Percentiles rank a stretch among this genome's conserved stretches.
These are phyloP conservation scores for Cephus sareptanus DNA, from an alignment of 2,888 invertebrate species.

Conservation along the genomic window DNA sequence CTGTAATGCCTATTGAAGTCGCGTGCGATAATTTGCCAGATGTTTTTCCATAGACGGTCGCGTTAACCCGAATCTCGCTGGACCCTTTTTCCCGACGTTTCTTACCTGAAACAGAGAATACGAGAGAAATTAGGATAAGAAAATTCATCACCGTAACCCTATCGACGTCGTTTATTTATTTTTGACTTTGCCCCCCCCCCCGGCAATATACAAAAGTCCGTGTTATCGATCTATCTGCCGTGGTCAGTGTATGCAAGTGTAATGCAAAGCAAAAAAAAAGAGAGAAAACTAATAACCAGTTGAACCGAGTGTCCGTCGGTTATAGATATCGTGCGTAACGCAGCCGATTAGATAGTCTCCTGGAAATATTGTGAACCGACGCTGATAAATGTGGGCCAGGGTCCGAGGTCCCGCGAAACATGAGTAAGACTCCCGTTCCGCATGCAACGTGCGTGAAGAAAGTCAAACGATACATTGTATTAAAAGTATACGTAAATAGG, in stretches of 20 bases:
- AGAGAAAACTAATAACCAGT: not conserved
- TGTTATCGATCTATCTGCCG: not conserved
- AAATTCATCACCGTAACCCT: not conserved
- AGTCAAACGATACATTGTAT: not conserved
- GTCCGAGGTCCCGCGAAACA: not conserved
- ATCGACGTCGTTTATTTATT: not conserved
- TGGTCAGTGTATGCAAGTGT: not conserved
- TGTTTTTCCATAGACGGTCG: not conserved
- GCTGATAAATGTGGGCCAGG: not conserved
- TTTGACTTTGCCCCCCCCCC: not conserved
- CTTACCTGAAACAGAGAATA: conserved; percentile 38
- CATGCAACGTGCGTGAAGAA: not conserved
- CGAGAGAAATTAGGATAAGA: not conserved
- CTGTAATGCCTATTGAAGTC: not conserved
- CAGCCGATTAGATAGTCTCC: not conserved
- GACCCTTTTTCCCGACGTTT: not conserved
- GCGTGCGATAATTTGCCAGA: not conserved
- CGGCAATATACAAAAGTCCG: no score
- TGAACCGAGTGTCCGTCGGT: not conserved
- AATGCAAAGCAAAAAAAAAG: no score
- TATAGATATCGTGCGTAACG: not conserved
- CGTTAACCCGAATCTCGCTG: not conserved
- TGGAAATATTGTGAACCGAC: not conserved
- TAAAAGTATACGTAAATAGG: not conserved
- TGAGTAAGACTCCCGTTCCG: not conserved